Conservation (phyloP, 2,113 vertebrate species). For the Chrysemys picta region DNA sequence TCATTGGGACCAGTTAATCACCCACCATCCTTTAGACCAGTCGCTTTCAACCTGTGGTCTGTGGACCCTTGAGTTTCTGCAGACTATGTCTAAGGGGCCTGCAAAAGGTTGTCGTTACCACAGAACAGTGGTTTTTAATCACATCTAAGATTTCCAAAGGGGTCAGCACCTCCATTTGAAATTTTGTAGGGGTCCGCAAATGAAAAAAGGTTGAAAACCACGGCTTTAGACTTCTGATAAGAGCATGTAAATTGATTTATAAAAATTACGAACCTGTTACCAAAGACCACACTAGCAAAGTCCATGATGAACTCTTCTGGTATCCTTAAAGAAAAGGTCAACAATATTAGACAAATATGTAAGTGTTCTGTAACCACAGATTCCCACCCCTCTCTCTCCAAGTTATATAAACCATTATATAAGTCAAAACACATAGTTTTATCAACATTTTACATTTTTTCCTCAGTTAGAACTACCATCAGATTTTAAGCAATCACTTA, state of each 20-base stretch:
- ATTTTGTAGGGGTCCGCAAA: not conserved
- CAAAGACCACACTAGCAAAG: conserved; percentile 87
- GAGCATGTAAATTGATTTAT: not conserved
- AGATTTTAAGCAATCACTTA: not conserved
- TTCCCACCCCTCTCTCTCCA: not conserved
- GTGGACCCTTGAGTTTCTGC: not conserved
- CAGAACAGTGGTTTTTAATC: no score
- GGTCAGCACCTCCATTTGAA: not conserved
- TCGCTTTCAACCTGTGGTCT: not conserved
- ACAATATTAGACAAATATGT: not conserved
- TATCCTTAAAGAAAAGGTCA: conserved; percentile 77
- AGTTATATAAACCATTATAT: not conserved
- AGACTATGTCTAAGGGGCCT: not conserved
- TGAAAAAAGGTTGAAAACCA: not conserved
- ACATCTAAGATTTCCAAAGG: not conserved
- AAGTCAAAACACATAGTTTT: not conserved
- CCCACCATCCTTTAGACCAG: not conserved
- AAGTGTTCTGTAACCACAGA: not conserved
- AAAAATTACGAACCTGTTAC: conserved; percentile 81
- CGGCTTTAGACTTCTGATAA: not conserved
- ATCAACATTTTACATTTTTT: conserved; percentile 20
- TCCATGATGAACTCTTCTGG: conserved; percentile 87
- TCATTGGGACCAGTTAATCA: not conserved
- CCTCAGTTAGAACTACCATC: not conserved
- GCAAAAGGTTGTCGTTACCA: no score